phyloP scores from a whole-genome alignment of 2,113 vertebrate genomes.

The Leptobrachium leishanense region DNA sequence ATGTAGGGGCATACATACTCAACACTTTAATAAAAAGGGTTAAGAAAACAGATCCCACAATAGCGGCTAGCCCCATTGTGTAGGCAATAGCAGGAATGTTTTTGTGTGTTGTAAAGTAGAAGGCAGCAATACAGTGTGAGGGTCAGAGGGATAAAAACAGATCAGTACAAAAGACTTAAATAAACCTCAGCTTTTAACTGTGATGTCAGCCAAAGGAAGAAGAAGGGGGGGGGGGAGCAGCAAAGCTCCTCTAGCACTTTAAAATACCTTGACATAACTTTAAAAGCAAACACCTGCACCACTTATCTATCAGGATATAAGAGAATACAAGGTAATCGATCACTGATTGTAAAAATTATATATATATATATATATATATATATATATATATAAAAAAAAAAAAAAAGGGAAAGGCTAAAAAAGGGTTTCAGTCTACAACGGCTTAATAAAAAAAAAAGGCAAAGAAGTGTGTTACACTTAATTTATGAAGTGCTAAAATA shows the following conservation, averaged over 20 bases:
- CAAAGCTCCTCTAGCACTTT: conserved; percentile 34
- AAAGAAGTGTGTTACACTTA: conserved; percentile 33
- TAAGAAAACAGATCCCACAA: conserved; percentile 48
- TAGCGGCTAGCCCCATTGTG: conserved; percentile 46
- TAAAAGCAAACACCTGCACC: conserved; percentile 43
- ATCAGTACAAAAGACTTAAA: conserved; percentile 24
- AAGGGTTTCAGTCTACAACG: conserved; percentile 10
- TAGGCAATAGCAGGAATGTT: conserved; percentile 41
- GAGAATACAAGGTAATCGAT: conserved; percentile 41
- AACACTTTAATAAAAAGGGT: conserved; percentile 32
- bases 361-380: too few relatives aligned
- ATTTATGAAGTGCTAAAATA: conserved; percentile 47
- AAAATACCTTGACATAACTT: conserved; percentile 43
- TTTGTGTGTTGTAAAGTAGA: conserved; percentile 44
- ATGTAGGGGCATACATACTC: neutral
- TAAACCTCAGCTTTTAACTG: neutral
- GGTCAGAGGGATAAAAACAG: conserved; percentile 38
- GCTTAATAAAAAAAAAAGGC: conserved; percentile 4
- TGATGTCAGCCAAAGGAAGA: conserved; percentile 18
- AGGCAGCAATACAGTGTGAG: conserved; percentile 42
- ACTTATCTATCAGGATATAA: conserved; percentile 39
- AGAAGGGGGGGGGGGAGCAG: neutral
- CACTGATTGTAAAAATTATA: conserved; percentile 31
- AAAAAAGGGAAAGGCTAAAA: neutral
- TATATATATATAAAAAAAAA: too few relatives aligned